Percentiles rank a stretch among this genome's conserved stretches.
Conservation (phyloP, 92 coral and sea anemone species). For the Muricea muricata region DNA sequence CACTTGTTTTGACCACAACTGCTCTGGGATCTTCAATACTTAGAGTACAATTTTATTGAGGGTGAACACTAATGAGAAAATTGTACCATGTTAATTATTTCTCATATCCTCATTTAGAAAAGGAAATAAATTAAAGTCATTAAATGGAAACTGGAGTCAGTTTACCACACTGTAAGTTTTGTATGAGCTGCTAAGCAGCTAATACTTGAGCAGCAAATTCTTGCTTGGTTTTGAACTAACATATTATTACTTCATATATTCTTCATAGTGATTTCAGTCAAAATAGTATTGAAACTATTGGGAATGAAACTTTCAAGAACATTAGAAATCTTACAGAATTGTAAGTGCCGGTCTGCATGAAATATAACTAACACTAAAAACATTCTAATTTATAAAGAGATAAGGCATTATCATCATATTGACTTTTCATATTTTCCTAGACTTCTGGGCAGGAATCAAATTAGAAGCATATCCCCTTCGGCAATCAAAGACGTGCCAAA, state of each 20-base stretch:
- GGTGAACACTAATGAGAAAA: too few species aligned
- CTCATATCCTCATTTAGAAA: neutral
- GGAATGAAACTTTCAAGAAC: slow-evolving; percentile 7
- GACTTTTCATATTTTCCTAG: neutral
- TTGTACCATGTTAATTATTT: too few species aligned
- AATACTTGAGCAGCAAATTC: too few species aligned
- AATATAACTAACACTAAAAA: too few species aligned
- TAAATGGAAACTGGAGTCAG: slow-evolving; percentile 24
- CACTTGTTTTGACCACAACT: too few species aligned
- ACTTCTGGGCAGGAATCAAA: slow-evolving; percentile 6
- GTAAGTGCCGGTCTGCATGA: too few species aligned
- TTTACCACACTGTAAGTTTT: slow-evolving; percentile 33
- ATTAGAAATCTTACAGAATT: slow-evolving; percentile 17
- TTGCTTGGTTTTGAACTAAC: neutral
- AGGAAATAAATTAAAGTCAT: slow-evolving; percentile 13
- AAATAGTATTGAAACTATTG: slow-evolving; percentile 8
- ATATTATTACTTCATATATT: neutral
- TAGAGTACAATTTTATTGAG: too few species aligned
- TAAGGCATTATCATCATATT: neutral
- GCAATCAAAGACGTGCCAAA: neutral
- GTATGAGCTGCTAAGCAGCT: neutral
- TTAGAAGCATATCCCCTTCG: neutral
- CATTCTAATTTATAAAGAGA: too few species aligned
- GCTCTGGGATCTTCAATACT: too few species aligned
- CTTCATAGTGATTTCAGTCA: slow-evolving; percentile 28